Conservation (phyloP, 2,888 invertebrate species). For the Scaptodrosophila latifasciaeformis region DNA sequence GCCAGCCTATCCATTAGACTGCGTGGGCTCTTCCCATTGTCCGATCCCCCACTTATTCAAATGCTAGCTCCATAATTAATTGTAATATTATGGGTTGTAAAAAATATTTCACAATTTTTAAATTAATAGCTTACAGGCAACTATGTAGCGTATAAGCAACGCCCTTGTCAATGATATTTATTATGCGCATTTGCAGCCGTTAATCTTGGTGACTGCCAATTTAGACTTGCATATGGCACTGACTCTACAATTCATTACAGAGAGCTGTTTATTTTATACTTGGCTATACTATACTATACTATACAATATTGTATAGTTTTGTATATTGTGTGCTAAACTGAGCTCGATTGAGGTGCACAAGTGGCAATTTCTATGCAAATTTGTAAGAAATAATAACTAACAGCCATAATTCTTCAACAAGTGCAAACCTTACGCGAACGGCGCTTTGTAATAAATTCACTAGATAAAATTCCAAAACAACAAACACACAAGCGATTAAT, state of each 20-base stretch:
- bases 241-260: no score
- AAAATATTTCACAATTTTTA: neutral
- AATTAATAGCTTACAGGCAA: neutral
- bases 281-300: no score
- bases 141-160: constrained; percentile 4
- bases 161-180: constrained; percentile 65
- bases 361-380: constrained; percentile 71
- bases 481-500: constrained; percentile 19
- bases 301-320: no score
- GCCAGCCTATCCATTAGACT: no score
- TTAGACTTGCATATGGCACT: no score
- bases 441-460: constrained; percentile 38
- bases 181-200: constrained; percentile 62
- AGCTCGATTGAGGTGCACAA: constrained; percentile 44
- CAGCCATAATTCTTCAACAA: constrained; percentile 71
- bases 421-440: constrained; percentile 45
- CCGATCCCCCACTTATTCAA: no score
- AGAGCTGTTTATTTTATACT: no score
- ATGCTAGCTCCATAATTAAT: no score
- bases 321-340: no score
- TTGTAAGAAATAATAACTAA: constrained; percentile 70
- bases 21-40: no score
- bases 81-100: neutral
- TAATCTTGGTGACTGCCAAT: constrained; percentile 52
- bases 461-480: constrained; percentile 56